A percentile compares a stretch with the other conserved stretches of the same genome.
Evolutionary conservation across 1,140 invertebrate genomes (phyloP).

Genomic region (Globodera rostochiensis): DNA sequence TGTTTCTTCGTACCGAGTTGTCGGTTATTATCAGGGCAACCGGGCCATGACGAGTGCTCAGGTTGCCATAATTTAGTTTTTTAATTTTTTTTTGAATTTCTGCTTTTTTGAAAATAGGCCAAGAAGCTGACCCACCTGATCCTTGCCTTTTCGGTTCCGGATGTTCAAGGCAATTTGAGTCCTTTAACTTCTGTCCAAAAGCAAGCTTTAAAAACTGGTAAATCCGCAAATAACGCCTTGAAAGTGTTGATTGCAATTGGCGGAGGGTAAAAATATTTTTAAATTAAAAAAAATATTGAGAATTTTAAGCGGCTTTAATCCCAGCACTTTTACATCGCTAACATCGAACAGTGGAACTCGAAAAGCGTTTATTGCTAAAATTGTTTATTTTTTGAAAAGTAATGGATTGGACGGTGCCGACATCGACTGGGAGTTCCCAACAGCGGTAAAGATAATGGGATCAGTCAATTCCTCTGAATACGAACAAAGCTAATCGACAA

Average conservation of each 20-base stretch:
- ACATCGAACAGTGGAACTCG: not conserved
- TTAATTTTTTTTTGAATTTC: not conserved
- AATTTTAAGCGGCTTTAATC: not conserved
- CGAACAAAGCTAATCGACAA: no score
- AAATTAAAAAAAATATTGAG: not conserved
- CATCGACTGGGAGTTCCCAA: conserved; percentile 1
- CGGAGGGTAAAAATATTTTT: not conserved
- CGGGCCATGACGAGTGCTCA: not conserved
- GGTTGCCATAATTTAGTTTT: not conserved
- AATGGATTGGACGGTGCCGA: not conserved
- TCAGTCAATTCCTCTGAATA: no score
- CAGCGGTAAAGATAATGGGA: not conserved
- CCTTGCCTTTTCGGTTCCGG: not conserved
- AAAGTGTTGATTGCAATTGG: conserved; percentile 1
- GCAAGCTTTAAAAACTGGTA: not conserved
- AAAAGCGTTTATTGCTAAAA: not conserved
- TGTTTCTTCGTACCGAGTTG: not conserved
- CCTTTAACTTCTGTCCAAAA: not conserved
- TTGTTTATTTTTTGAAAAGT: not conserved
- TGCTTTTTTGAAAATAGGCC: not conserved
- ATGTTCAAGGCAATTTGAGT: not conserved
- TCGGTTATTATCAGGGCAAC: not conserved
- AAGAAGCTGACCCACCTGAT: not conserved
- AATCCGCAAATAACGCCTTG: not conserved
- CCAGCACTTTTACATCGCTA: not conserved